Base-by-base conservation (phyloP, 2,797 vertebrate genomes). In the Helarctos malayanus region DNA sequence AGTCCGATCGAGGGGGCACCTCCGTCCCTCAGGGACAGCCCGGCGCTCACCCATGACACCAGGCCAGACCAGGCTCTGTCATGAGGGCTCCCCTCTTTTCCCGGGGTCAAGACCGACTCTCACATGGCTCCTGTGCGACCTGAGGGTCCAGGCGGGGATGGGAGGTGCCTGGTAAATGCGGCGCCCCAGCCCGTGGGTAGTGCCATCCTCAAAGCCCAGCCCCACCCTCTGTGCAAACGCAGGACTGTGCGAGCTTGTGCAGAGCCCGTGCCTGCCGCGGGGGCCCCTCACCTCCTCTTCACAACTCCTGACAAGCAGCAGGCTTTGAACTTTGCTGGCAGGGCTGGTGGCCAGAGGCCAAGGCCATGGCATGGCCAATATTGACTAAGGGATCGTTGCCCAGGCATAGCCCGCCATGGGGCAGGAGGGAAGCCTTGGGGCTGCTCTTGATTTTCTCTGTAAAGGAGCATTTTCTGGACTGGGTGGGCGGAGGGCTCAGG, bases 271-370 rank as follows among this genome's bases (percentile, higher is more conserved):
- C 71, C 92, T 47, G 18, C 69, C n/a, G n/a, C 12, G 83, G 89
- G 49, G 65, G 87, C 0, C 98, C 98, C 98, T 95, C 97, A 95
- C 97, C 97, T 97, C 98, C 96, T 96, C 95, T 96, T 97, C 98
- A 96, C 97, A 97, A 96, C 98, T 98, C 98, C 97, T 84, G 85
- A 98, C 90, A 96, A 89, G 81, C 94, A 95, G 88, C 68, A 83
- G 95, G 97, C 98, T 99, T 99, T 99, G 98, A 99, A 99, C 98
- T 98, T 97, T 91, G 96, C 97, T 98, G 97, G 96, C 95, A 98
- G 95, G 91, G 97, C 65, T 98, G 98, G 98, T 98, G 98, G 97
- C 98, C 98, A 80, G 94, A 97, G 96, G 97, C 98, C 97, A 98
- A 97, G 79, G 69, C 88, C 89, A 61, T 29, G n/a, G 68, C 29